These are phyloP conservation scores for Hirtodrosophila alboralis DNA, from an alignment of 2,888 invertebrate genomes.

Conservation along the genomic window DNA sequence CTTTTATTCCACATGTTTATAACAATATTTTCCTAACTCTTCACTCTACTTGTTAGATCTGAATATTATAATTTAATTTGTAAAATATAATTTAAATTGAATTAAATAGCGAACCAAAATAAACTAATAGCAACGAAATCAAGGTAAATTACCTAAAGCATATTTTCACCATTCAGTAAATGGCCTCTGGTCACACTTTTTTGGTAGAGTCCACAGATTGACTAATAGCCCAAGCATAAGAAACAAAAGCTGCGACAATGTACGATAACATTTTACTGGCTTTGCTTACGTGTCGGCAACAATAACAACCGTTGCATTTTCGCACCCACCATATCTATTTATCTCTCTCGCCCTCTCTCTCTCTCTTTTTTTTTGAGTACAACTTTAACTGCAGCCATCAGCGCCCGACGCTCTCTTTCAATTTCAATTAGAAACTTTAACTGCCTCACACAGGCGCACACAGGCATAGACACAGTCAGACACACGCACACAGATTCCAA, in stretches of 20 bases:
- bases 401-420: constrained; percentile 60
- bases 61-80: too few species aligned
- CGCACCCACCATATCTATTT: constrained; percentile 1
- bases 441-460: constrained; percentile 38
- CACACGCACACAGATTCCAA: constrained; percentile 12
- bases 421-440: constrained; percentile 79
- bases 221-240: constrained; percentile 2
- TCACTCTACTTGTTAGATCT: too few species aligned
- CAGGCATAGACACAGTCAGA: constrained; percentile 9
- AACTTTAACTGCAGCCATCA: constrained; percentile 54
- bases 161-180: too few species aligned
- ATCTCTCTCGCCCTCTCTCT: not conserved
- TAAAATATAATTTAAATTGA: too few species aligned
- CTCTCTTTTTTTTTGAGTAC: constrained; percentile 6
- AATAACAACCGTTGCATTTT: constrained; percentile 30
- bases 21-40: too few species aligned
- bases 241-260: not conserved
- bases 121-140: too few species aligned
- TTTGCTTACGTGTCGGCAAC: constrained; percentile 1
- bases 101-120: too few species aligned
- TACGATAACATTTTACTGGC: constrained; percentile 7
- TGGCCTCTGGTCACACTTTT: not conserved
- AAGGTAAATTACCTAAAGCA: too few species aligned
- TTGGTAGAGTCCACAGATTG: constrained; percentile 16
- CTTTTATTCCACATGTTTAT: too few species aligned